Conservation (phyloP, 2,797 vertebrate species). For the Microcaecilia unicolor region DNA sequence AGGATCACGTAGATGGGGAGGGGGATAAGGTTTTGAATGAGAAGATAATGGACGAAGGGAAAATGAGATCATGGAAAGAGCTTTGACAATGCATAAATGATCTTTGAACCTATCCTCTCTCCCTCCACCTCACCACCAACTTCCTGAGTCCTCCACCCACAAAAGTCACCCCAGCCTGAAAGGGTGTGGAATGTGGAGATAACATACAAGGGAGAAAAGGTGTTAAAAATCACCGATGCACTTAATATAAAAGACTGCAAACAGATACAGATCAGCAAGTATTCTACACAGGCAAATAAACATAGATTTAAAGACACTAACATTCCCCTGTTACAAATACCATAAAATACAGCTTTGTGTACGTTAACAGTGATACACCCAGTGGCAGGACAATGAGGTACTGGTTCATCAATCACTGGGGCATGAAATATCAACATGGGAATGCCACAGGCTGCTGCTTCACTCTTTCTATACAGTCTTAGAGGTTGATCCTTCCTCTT, state of each 20-base stretch:
- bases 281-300: constrained; percentile 29
- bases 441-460: not conserved
- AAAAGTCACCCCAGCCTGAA: constrained; percentile 2
- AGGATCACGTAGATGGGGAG: too few relatives aligned
- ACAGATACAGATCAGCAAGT: constrained; percentile 15
- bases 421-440: not conserved
- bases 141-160: not conserved
- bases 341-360: constrained; percentile 35
- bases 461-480: not conserved
- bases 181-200: constrained; percentile 30
- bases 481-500: too few relatives aligned
- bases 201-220: constrained; percentile 34
- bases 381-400: constrained; percentile 50
- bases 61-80: too few relatives aligned
- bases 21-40: too few relatives aligned
- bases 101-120: too few relatives aligned
- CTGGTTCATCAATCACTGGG: constrained; percentile 32
- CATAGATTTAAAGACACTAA: constrained; percentile 21
- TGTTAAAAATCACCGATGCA: constrained; percentile 23
- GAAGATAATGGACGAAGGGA: too few relatives aligned
- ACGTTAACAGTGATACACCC: constrained; percentile 37
- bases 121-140: constrained; percentile 24
- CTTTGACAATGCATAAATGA: too few relatives aligned
- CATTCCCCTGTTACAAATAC: constrained; percentile 23
- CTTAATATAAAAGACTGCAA: constrained; percentile 26